Evolutionary conservation across 2,888 invertebrate species (phyloP), one percentile per base, ranked within the genome.

Genomic region (Thyatira batis): DNA sequence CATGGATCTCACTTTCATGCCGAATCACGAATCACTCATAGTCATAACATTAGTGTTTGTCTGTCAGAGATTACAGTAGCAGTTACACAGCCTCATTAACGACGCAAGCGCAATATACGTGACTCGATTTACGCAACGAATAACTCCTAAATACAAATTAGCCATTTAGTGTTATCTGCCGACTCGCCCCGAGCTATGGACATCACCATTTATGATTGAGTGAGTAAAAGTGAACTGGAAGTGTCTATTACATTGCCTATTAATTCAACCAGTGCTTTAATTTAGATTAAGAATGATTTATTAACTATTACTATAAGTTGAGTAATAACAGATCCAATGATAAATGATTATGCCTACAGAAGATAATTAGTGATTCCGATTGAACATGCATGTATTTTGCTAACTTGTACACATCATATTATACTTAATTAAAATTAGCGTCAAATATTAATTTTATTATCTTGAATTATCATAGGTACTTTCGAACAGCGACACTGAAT

Each of bases 71-170:
- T 72, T 76, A 78, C 82, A 71, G 80, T 79, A 82, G 85, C 85
- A 66, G 71, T 71, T 67, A 63, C 60, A 69, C 69, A 63, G 62
- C 65, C 74, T 80, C 78, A 80, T 81, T 81, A 80, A 69, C 65
- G 48, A 53, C 54, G 57, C 63, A 60, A 73, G 17, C 67, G 73
- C 75, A 71, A 78, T 71, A 64, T 63, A 65, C 80, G 73, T 82
- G 80, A 81, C 80, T 79, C 74, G 79, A 78, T 85, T 87, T 87
- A 83, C 83, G 84, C 82, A 89, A 88, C 76, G 70, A 73, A 68
- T 75, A 73, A 71, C 72, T 76, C 80, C 82, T 82, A 78, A 75
- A 78, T 82, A 85, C 83, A 86, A 88, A 89, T 89, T 89, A 88
- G 74, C 80, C 80, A 76, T 88, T 89, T 89, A 88, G 79, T 72